These are phyloP conservation scores for Neotoma lepida DNA, from an alignment of 2,113 vertebrate species.

Conservation along the genomic window DNA sequence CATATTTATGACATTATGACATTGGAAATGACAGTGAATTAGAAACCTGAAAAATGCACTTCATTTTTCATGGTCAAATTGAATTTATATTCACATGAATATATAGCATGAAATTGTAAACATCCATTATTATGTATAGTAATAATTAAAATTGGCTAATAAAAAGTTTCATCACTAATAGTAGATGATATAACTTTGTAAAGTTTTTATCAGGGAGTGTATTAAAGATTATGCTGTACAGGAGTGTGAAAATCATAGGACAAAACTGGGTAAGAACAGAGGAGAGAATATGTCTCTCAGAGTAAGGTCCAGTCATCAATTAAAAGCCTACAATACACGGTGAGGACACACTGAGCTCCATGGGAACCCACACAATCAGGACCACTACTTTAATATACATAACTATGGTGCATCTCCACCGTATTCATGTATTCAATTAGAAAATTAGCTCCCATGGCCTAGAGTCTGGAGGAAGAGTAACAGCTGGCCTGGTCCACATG, in stretches of 20 bases:
- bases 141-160: not conserved
- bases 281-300: not conserved
- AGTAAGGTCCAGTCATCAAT: not conserved
- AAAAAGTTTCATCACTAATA: not conserved
- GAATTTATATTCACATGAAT: not conserved
- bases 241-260: not conserved
- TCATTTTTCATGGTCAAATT: not conserved
- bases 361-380: not conserved
- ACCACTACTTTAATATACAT: not conserved
- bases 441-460: not conserved
- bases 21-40: not conserved
- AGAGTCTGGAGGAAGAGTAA: not conserved
- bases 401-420: not conserved
- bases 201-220: not conserved
- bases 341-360: not conserved
- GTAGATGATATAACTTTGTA: not conserved
- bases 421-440: not conserved
- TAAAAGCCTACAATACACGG: not conserved
- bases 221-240: not conserved
- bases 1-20: not conserved
- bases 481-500: not conserved
- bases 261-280: not conserved
- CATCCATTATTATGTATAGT: not conserved
- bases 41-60: not conserved
- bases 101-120: not conserved